These are phyloP conservation scores for Hydrozoanthus tunicans DNA, from an alignment of 64 coral and sea anemone genomes.

Conservation along the genomic window DNA sequence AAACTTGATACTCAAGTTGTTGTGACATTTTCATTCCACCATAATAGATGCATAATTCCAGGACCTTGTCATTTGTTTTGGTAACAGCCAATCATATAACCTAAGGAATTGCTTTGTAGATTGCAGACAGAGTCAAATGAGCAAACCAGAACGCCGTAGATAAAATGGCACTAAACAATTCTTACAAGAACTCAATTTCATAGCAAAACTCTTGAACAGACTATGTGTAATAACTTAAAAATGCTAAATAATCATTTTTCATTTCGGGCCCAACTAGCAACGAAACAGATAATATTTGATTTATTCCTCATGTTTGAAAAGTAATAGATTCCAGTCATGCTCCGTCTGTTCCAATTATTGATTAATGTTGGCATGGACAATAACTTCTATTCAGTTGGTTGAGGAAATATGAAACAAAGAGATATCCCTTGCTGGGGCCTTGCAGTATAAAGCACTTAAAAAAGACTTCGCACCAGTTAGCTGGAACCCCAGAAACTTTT, in stretches of 20 bases:
- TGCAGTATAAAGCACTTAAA: not conserved
- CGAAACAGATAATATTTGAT: constrained; percentile 49
- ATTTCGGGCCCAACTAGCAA: not conserved
- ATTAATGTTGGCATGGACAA: constrained; percentile 21
- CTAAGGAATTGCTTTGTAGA: not conserved
- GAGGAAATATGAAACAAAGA: not conserved
- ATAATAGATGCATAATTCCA: not conserved
- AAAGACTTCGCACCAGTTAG: not conserved
- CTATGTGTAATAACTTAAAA: constrained; percentile 8
- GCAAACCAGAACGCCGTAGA: not conserved
- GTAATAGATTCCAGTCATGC: constrained; percentile 52
- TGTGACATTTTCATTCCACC: constrained; percentile 12
- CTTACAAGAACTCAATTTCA: not conserved
- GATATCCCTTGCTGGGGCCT: not conserved
- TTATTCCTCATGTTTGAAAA: constrained; percentile 54
- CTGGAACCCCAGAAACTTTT: no score
- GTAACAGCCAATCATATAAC: constrained; percentile 8
- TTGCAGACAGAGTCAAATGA: constrained; percentile 12
- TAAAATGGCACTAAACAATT: not conserved
- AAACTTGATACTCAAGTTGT: constrained; percentile 38
- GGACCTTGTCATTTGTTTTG: not conserved
- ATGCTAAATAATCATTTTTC: not conserved
- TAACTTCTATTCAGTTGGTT: not conserved
- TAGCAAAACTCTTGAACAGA: constrained; percentile 14
- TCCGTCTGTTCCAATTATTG: constrained; percentile 16